Evolutionary conservation across 2,113 vertebrate species (phyloP), one percentile per base, ranked within the genome.

Genomic region (Halcyon malimbica): DNA sequence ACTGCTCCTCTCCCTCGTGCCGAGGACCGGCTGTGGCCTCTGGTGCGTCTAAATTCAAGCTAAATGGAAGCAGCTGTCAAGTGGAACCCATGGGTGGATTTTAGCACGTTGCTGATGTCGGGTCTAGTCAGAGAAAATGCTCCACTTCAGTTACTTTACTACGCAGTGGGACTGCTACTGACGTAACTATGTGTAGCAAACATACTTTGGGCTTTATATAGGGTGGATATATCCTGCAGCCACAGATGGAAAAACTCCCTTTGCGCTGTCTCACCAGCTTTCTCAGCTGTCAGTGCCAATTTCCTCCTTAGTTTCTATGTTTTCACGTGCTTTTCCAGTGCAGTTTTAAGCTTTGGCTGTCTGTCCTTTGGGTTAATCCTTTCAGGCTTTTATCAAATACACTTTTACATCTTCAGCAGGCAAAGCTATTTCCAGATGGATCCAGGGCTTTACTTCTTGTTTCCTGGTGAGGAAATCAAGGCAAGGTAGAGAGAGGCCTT

Each of bases 101-200:
- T 68, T 3, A 53, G 76, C 76, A 39, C 11, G 1, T 33, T 13
- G 23, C 57, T 37, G 56, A 1, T 16, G 26, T n/a, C 50, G 2
- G 62, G 41, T 44, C 56, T 29, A 3, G 46, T 28, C 20, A 9
- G 17, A 83, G 73, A 65, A 70, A 85, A 88, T 6, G 9, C 62
- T 62, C 69, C 25, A 2, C 56, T 79, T 56, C 8, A 3, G 37
- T 13, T 42, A 5, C 13, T 86, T 48, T 2, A 9, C 3, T 2
- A 3, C 7, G 41, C 59, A 62, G 53, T 1, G 12, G 35, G 28
- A 63, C 62, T 37, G 53, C 6, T 17, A 2, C 57, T 80, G 51
- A 6, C 15, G 8, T 33, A 18, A 6, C 65, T 2, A 0, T 0
- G 1, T 5, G 18, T 10, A 53, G 48, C 54, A 42, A 3, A 75